phyloP scores from a whole-genome alignment of 2,888 invertebrate genomes.

The Beris chalybata region DNA sequence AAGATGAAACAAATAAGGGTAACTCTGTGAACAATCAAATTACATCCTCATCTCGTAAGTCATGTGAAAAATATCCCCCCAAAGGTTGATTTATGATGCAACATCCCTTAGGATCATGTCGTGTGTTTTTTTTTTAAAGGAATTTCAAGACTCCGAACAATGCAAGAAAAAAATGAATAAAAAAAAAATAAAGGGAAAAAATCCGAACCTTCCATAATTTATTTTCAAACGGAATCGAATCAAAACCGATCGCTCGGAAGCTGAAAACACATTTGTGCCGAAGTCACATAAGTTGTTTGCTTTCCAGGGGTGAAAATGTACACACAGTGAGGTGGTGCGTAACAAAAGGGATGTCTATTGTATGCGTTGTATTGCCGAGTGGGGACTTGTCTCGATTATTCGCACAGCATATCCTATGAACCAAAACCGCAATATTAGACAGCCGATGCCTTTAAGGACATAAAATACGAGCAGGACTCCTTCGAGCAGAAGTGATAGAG shows the following conservation, averaged over 20 bases:
- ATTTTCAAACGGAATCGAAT: conserved; percentile 36
- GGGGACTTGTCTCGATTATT: not conserved
- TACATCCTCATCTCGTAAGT: conserved; percentile 38
- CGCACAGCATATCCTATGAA: not conserved
- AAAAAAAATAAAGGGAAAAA: conserved; percentile 14
- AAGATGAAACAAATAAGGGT: conserved; percentile 36
- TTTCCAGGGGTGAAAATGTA: conserved; percentile 25
- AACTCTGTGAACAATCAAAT: conserved; percentile 38
- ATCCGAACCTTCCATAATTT: conserved; percentile 33
- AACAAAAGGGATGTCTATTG: conserved; percentile 17
- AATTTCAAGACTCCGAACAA: too few relatives aligned
- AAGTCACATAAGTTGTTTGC: conserved; percentile 31
- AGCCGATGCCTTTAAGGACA: conserved; percentile 17
- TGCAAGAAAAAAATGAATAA: conserved; percentile 5
- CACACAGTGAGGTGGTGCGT: conserved; percentile 12
- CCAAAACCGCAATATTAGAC: conserved; percentile 20
- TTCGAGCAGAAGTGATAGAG: conserved; percentile 27
- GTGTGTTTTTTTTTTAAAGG: conserved; percentile 18
- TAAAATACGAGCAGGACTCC: conserved; percentile 22
- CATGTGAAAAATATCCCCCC: conserved; percentile 38
- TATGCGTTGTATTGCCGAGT: not conserved
- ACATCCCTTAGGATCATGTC: conserved; percentile 31
- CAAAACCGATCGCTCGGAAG: conserved; percentile 33
- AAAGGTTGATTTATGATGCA: conserved; percentile 34
- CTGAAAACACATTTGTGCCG: conserved; percentile 19